Evolutionary conservation across 2,113 vertebrate species (phyloP), one percentile per base, ranked within the genome.

Genomic region (Podocnemis expansa): DNA sequence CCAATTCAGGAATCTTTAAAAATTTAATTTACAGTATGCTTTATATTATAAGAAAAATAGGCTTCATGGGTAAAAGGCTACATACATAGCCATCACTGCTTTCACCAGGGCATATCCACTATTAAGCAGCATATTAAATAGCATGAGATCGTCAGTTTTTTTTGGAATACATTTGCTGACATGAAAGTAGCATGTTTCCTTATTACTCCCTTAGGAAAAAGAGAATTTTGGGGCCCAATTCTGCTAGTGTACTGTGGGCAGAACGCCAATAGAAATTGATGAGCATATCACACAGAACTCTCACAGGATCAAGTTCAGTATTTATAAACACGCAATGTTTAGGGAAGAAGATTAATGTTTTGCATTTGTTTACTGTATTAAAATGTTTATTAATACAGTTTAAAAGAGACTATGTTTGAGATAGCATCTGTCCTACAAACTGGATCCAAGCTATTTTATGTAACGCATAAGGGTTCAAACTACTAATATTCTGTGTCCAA

Each of bases 31-130:
- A 88, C 82, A 94, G 38, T 38, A 89, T 76, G 84, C 84, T 93
- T 93, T 93, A 85, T 75, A 78, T 25, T 56, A 80, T 93, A 87
- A 88, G 93, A 80, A 87, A 95, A 85, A 81, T 1, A 91, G 86
- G 49, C 85, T 70, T 94, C 29, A 78, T 52, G n/a, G 21, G 27
- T n/a, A 49, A 89, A 58, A 78, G n/a, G 82, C 73, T 54, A 78
- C 31, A 78, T 54, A 78, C 31, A 78, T 79, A 86, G 80, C 95
- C 92, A 95, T 89, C 95, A 95, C 80, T 95, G 89, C 88, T 92
- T 92, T 92, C 67, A 89, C 41, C 41, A 94, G 56, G 88, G 60
- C 95, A 93, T 91, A 93, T 89, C 81, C 79, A 96, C 87, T 54
- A 49, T 17, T 47, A 87, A 94, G 81, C 92, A 92, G 83, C n/a